A percentile compares a stretch with the other conserved stretches of the same genome.
Evolutionary conservation across 1,140 invertebrate genomes (phyloP).

Genomic region (Aporrectodea caliginosa): DNA sequence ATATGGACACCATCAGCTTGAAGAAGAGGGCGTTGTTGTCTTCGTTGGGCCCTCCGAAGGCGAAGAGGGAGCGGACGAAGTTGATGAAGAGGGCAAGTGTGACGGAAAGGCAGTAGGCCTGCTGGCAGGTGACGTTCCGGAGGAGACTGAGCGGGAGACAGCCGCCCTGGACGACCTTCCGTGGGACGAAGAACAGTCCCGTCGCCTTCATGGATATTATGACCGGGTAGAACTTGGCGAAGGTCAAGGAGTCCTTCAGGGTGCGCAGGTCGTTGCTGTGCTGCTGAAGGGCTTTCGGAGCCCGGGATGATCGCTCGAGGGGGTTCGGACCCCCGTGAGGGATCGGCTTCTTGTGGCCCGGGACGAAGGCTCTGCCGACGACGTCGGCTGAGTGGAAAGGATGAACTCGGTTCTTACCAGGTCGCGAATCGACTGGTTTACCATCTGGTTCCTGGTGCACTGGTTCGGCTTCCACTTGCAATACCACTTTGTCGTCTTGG

Average conservation of each 20-base stretch:
- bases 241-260: background rate
- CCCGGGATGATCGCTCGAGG: background rate
- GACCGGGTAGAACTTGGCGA: background rate
- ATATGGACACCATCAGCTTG: background rate
- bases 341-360: too few relatives aligned
- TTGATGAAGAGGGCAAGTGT: background rate
- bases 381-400: too few relatives aligned
- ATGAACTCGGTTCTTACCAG: too few relatives aligned
- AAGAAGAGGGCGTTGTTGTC: background rate
- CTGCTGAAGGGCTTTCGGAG: background rate
- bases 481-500: too few relatives aligned
- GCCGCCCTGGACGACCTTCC: constrained; percentile 1
- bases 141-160: background rate
- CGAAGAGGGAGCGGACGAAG: background rate
- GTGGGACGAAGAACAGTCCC: constrained; percentile 7
- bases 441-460: too few relatives aligned
- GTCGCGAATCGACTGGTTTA: too few relatives aligned
- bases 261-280: background rate
- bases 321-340: too few relatives aligned
- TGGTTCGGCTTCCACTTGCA: too few relatives aligned
- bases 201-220: background rate
- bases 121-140: background rate
- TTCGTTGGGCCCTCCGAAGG: background rate
- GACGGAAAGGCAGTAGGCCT: background rate
- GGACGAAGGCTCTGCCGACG: too few relatives aligned